Evolutionary conservation across 1,140 invertebrate species (phyloP), one percentile per base, ranked within the genome.

Genomic region (Tetragnatha versicolor): DNA sequence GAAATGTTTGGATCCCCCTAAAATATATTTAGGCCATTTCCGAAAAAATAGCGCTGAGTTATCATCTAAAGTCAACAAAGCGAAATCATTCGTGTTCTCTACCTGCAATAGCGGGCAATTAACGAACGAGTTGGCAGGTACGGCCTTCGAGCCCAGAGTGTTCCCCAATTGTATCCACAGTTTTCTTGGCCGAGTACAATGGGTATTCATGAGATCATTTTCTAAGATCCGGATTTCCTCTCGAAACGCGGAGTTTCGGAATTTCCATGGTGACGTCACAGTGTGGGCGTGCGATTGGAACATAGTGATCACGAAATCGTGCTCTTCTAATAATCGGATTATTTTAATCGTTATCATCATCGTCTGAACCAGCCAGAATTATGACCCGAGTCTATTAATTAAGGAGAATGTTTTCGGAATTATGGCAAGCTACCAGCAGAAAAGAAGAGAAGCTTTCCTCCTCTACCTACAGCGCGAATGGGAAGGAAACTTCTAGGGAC

Each of bases 321-420:
- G 68, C 47, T 37, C 27, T 31, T 55, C 68, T 70, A 53, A 70
- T 70, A 70, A 70, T 66, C 63, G 63, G 31, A 70, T 53, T 70
- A 53, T 70, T 70, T 70, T 53, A 70, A 70, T 70, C 68, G 68
- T 70, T 53, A 53, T 70, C 68, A 70, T 53, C 68, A 70, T 70
- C 68, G 49, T 53, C 33, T 66, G 37, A 66, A 31, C 47, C 47
- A 70, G n/a, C 47, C 31, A 25, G 49, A 29, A 66, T 47, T 47
- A 31, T 70, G 68, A 70, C 68, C 49, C 35, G 20, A n/a, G 20
- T 70, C 68, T 53, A 70, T 53, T 70, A 70, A 70, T 70, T 70
- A 70, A 70, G 49, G 53, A 49, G 9, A 51, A 55, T 70, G 29
- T 29, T 47, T 66, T 66, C 20, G 14, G 17, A 66, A n/a, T 66